These are phyloP conservation scores for Prunella himalayana DNA, from an alignment of 2,113 vertebrate genomes.

Conservation along the genomic window DNA sequence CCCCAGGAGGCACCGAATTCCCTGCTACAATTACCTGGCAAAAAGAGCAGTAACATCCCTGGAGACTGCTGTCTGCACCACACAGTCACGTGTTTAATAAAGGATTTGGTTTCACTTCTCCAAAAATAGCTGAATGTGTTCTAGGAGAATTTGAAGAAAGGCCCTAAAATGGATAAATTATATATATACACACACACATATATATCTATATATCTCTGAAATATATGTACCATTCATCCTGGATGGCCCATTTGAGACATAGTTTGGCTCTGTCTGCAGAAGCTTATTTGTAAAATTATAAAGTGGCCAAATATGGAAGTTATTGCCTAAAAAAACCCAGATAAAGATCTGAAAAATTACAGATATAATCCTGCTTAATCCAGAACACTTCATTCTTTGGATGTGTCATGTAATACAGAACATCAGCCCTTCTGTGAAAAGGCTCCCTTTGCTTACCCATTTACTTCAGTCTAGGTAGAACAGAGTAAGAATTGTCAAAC, in stretches of 20 bases:
- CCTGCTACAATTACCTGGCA: not conserved
- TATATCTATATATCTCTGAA: not conserved
- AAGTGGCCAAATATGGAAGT: not conserved
- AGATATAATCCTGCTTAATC: not conserved
- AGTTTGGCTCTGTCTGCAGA: not conserved
- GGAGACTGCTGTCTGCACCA: not conserved
- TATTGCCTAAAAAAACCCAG: not conserved
- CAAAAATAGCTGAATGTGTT: not conserved
- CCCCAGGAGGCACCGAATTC: not conserved
- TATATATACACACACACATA: not conserved
- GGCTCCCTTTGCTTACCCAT: not conserved
- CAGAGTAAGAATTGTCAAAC: not conserved
- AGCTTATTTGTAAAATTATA: not conserved
- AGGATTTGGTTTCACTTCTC: not conserved
- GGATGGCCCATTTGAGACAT: not conserved
- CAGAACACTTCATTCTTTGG: not conserved
- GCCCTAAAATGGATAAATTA: not conserved
- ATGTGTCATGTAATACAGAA: rapidly evolving
- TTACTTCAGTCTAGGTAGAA: not conserved
- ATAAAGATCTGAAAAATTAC: not conserved
- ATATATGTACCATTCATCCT: not conserved
- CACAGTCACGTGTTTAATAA: not conserved
- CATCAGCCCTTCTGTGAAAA: not conserved
- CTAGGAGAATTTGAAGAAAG: not conserved
- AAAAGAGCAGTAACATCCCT: not conserved